These are phyloP conservation scores for Heteronetta atricapilla DNA, from an alignment of 2,113 vertebrate genomes.

Conservation along the genomic window DNA sequence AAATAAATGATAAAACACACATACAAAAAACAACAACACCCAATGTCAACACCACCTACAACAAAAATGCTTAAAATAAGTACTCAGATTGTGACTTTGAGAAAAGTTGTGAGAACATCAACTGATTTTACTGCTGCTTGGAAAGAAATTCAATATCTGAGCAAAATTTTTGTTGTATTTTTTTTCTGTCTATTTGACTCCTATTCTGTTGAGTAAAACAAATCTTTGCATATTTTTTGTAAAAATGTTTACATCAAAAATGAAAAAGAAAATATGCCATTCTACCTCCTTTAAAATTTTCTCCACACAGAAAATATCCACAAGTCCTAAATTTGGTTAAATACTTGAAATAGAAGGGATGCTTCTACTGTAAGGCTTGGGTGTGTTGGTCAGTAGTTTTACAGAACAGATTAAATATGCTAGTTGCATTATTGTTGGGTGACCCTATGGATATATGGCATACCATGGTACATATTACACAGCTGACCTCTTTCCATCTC, in stretches of 20 bases:
- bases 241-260: neutral
- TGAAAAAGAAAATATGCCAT: fast-evolving
- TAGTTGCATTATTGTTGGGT: neutral
- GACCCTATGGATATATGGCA: neutral
- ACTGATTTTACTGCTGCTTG: neutral
- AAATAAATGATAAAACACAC: too few species aligned
- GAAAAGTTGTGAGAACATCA: neutral
- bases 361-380: neutral
- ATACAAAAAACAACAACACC: too few species aligned
- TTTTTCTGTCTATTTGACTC: neutral
- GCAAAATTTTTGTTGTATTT: neutral
- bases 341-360: neutral
- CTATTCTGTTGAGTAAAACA: neutral
- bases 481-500: neutral
- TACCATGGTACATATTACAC: neutral
- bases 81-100: neutral
- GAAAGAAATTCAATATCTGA: neutral
- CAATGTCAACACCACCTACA: too few species aligned
- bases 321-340: neutral
- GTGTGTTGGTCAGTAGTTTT: neutral
- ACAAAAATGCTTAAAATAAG: neutral
- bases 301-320: neutral
- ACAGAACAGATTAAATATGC: neutral
- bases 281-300: neutral
- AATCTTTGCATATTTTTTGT: neutral